Conservation (phyloP, 2,113 vertebrate species). For the Chaenogobius annularis region DNA sequence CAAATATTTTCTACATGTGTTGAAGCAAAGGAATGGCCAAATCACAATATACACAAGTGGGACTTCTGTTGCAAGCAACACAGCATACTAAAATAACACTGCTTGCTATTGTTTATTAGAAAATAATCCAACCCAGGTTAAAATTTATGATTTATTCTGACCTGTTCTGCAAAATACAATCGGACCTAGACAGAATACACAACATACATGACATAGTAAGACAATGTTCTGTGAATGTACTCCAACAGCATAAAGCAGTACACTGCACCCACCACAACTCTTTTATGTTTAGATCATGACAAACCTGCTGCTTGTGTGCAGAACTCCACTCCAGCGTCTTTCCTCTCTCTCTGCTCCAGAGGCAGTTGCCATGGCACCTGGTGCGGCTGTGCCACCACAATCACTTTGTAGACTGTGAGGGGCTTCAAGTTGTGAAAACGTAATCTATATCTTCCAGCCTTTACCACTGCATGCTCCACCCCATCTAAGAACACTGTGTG, state of each 20-base stretch:
- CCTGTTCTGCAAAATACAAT: conserved; percentile 76
- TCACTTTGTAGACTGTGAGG: conserved; percentile 88
- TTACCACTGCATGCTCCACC: conserved; percentile 84
- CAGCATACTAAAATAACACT: conserved; percentile 27
- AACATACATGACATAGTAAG: conserved; percentile 58
- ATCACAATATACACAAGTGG: conserved; percentile 13
- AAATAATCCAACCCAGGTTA: conserved; percentile 31
- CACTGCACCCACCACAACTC: neutral
- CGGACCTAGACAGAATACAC: conserved; percentile 74
- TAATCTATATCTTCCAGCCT: conserved; percentile 85
- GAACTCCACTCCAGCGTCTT: conserved; percentile 91
- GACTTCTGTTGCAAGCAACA: conserved; percentile 12
- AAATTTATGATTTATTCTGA: conserved; percentile 65
- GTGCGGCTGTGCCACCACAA: conserved; percentile 89
- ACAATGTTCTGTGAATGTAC: conserved; percentile 14
- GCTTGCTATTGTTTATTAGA: conserved; percentile 8
- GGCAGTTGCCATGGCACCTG: conserved; percentile 98
- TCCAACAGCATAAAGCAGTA: conserved; percentile 15
- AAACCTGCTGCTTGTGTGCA: conserved; percentile 93
- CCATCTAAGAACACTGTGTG: conserved; percentile 92
- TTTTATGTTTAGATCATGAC: conserved; percentile 31
- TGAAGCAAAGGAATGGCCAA: conserved; percentile 22
- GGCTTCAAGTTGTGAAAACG: conserved; percentile 89
- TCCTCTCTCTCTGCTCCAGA: conserved; percentile 92
- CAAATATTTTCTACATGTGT: conserved; percentile 11